phyloP scores from a whole-genome alignment of 2,113 vertebrate species.

The Hemiscyllium ocellatum region DNA sequence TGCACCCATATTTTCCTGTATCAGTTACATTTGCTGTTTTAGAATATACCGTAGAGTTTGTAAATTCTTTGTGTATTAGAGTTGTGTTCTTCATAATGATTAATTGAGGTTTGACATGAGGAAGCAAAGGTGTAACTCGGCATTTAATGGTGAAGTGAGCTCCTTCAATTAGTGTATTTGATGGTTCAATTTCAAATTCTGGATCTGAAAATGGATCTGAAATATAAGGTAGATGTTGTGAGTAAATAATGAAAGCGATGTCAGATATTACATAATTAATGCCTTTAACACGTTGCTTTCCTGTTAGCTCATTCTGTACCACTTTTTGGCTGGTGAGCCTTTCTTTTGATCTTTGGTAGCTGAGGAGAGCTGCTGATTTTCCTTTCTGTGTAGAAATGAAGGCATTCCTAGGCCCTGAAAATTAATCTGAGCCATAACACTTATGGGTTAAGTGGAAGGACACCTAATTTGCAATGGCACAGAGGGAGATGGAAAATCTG shows the following conservation, averaged over 20 bases:
- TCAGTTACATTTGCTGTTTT: not conserved
- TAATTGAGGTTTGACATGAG: not conserved
- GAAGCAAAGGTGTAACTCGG: not conserved
- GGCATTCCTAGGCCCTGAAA: not conserved
- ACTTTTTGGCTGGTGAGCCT: not conserved
- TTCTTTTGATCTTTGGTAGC: not conserved
- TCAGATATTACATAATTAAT: not conserved
- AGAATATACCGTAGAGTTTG: not conserved
- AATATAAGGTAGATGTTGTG: not conserved
- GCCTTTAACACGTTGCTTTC: not conserved
- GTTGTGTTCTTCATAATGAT: not conserved
- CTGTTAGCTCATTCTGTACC: not conserved
- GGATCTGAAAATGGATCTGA: conserved; percentile 12
- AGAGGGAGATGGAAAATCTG: too few species aligned
- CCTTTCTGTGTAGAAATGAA: not conserved
- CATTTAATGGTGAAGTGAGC: not conserved
- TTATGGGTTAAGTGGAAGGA: not conserved
- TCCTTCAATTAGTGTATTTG: not conserved
- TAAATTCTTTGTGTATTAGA: not conserved
- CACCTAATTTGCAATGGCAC: too few species aligned
- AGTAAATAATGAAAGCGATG: not conserved
- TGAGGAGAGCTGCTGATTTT: not conserved
- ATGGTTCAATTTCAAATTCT: not conserved
- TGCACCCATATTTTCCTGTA: not conserved
- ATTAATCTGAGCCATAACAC: not conserved